A percentile compares a stretch with the other conserved stretches of the same genome.
Evolutionary conservation across 2,888 invertebrate species (phyloP).

Genomic region (Automeris io): DNA sequence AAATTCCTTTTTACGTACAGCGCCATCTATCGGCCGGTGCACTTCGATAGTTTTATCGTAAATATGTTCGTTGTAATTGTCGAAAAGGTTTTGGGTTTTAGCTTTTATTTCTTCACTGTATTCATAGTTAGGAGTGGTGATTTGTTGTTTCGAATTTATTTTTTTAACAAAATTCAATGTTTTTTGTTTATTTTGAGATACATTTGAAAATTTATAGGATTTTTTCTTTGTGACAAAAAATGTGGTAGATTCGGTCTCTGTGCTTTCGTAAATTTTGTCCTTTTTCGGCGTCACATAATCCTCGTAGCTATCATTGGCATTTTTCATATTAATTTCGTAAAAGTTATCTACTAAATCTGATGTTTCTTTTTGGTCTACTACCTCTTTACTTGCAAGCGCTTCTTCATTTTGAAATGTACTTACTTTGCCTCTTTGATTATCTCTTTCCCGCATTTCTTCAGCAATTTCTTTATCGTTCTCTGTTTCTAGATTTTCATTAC

Average conservation of each 20-base stretch:
- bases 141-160: not conserved
- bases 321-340: constrained; percentile 20
- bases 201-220: too few species aligned
- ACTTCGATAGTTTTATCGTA: not conserved
- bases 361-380: constrained; percentile 2
- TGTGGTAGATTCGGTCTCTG: constrained; percentile 5
- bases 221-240: not conserved
- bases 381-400: not conserved
- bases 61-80: constrained; percentile 16
- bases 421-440: not conserved
- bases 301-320: constrained; percentile 43
- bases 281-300: constrained; percentile 41
- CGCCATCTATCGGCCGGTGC: not conserved
- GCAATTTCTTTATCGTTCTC: not conserved
- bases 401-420: not conserved
- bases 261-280: constrained; percentile 26
- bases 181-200: not conserved
- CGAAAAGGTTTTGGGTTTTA: constrained; percentile 27
- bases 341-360: constrained; percentile 13
- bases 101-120: constrained; percentile 25
- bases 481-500: constrained; percentile 5
- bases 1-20: constrained; percentile 4
- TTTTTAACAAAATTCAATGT: not conserved
- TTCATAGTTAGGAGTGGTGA: not conserved
- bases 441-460: constrained; percentile 3